A percentile compares a stretch with the other conserved stretches of the same genome.
These are phyloP conservation scores for Drosophila athabasca DNA, from an alignment of 1,140 invertebrate species.

Conservation along the genomic window DNA sequence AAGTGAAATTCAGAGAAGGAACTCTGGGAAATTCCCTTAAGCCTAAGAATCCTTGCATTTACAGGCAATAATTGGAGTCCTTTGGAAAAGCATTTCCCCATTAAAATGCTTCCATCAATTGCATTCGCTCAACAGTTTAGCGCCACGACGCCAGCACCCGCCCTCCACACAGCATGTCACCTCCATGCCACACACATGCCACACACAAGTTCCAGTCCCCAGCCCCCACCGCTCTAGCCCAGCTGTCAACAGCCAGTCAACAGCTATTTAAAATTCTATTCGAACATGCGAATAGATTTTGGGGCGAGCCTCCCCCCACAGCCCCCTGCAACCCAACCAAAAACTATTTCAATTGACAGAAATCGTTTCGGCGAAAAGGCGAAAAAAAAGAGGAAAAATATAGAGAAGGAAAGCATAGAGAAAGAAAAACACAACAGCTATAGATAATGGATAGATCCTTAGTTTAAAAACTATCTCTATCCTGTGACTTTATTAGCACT, in stretches of 20 bases:
- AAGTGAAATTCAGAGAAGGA: too few species aligned
- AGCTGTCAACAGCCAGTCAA: conserved; percentile 42
- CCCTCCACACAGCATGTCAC: background rate
- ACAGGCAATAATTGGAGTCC: too few species aligned
- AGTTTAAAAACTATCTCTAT: background rate
- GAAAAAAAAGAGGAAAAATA: too few species aligned
- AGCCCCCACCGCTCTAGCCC: conserved; percentile 5
- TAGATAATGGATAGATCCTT: too few species aligned
- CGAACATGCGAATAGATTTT: conserved; percentile 17
- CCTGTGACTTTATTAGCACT: conserved; percentile 24
- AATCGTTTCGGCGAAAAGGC: too few species aligned
- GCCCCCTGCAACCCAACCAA: too few species aligned
- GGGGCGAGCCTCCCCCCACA: background rate
- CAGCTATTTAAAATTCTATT: conserved; percentile 60
- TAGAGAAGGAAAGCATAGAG: too few species aligned
- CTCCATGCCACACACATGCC: conserved; percentile 3
- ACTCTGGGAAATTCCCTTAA: too few species aligned
- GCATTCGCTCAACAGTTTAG: conserved; percentile 1
- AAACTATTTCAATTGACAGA: background rate
- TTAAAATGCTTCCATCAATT: conserved; percentile 14
- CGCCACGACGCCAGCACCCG: background rate
- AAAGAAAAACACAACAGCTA: too few species aligned
- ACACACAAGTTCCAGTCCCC: background rate
- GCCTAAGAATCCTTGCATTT: too few species aligned
- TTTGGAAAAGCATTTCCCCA: too few species aligned